Evolutionary conservation across 2,113 vertebrate species (phyloP), one percentile per base, ranked within the genome.

Genomic region (Oxygymnocypris stewartii): DNA sequence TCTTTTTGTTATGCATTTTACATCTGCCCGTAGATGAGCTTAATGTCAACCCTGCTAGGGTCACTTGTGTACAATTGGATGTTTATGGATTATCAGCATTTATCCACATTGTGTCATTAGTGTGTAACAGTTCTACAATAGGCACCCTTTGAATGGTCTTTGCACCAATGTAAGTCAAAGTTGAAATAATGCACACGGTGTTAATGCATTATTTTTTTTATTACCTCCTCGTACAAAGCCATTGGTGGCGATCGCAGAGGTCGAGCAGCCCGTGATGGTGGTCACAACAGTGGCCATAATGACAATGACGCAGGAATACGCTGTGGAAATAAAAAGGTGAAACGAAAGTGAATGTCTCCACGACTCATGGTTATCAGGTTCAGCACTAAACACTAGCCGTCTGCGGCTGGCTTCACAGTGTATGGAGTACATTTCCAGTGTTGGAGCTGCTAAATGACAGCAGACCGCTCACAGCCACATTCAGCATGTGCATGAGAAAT

Each of bases 221-320:
- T 40, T 59, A 99, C 98, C 98, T 98, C 98, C 98, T 95, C 97
- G 96, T 61, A 99, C 97, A 91, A 99, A 99, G 9, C 98, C 98
- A 84, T 99, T 99, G 88, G 98, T 99, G 14, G 98, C 97, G 88
- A 99, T 99, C 77, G 98, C 98, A 71, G 98, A 99, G 6, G 98
- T 99, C 84, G 98, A 99, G 73, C 99, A 91, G 90, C 98, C 98
- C 4, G 98, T 99, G 91, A 99, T 99, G 78, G 97, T 98, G 2
- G 98, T 99, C 89, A 99, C 98, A 37, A 98, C 95, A 5, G 97
- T 98, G 3, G 98, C 97, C 97, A 98, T 99, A 76, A 82, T 78
- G 61, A 99, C 96, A 20, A 99, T 97, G 57, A 98, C 31, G 54
- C 98, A 96, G 84, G 96, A 91, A 3, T 97, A 92, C 90, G 94